phyloP scores from a whole-genome alignment of 2,113 vertebrate genomes.

The Neoarius graeffei region DNA sequence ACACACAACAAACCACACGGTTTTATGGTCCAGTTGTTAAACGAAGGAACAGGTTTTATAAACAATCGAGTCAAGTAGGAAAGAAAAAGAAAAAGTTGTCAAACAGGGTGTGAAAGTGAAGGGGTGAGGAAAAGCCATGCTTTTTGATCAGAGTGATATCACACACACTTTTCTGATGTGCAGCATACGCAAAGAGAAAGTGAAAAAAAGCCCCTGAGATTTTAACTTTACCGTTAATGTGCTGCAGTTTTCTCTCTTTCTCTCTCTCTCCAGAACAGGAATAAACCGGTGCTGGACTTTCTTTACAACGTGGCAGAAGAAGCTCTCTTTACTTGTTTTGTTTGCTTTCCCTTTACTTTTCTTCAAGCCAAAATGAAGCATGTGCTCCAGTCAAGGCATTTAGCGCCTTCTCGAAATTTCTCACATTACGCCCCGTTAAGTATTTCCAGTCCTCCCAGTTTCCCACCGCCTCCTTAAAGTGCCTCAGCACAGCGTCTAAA shows the following conservation, averaged over 20 bases:
- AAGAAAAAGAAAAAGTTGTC: slow-evolving; percentile 9
- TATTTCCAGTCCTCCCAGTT: not conserved
- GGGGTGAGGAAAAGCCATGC: not conserved
- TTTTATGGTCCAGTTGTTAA: not conserved
- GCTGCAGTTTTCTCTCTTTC: slow-evolving; percentile 35
- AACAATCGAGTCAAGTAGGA: slow-evolving; percentile 24
- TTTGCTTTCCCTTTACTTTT: not conserved
- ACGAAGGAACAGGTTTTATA: slow-evolving; percentile 27
- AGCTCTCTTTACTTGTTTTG: slow-evolving; percentile 36
- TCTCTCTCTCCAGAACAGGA: slow-evolving; percentile 10
- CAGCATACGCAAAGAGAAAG: slow-evolving; percentile 19
- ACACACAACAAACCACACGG: not conserved
- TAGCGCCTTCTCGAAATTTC: slow-evolving; percentile 40
- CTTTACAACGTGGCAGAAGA: slow-evolving; percentile 60
- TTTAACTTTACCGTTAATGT: slow-evolving; percentile 57
- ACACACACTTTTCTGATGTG: not conserved
- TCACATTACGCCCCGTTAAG: not conserved
- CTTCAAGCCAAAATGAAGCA: not conserved
- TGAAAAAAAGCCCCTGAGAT: slow-evolving; percentile 6
- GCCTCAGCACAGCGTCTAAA: not conserved
- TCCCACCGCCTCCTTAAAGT: not conserved
- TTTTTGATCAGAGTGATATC: not conserved
- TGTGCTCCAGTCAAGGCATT: not conserved
- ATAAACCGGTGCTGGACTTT: not conserved
- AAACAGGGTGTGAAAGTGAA: slow-evolving; percentile 10